phyloP scores from a whole-genome alignment of 2,797 vertebrate species.

The Eupleurogrammus muticus region DNA sequence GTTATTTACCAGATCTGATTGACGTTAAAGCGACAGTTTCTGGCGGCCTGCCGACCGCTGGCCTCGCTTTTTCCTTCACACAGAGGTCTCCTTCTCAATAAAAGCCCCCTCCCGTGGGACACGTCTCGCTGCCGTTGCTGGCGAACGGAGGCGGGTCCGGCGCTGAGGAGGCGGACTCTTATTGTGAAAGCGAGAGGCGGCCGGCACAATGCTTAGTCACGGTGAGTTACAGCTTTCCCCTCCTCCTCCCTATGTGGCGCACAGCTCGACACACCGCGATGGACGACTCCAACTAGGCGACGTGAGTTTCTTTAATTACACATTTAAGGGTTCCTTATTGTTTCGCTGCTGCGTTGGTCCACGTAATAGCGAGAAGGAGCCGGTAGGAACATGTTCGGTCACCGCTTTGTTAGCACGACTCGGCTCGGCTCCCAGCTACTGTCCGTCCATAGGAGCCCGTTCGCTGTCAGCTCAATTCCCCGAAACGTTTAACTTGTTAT shows the following conservation, averaged over 20 bases:
- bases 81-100: slow-evolving; percentile 65
- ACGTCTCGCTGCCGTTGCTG: not conserved
- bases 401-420: slow-evolving; percentile 55
- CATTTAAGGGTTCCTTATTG: not conserved
- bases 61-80: slow-evolving; percentile 45
- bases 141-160: slow-evolving; percentile 17
- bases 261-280: slow-evolving; percentile 68
- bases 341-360: not conserved
- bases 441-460: slow-evolving; percentile 66
- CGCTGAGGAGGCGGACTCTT: slow-evolving; percentile 71
- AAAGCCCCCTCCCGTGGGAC: slow-evolving; percentile 49
- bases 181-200: slow-evolving; percentile 83
- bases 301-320: slow-evolving; percentile 65
- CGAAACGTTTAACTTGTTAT: slow-evolving; percentile 51
- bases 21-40: slow-evolving; percentile 37
- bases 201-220: slow-evolving; percentile 91
- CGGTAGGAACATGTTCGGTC: not conserved
- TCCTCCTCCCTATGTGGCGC: slow-evolving; percentile 68
- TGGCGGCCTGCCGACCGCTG: slow-evolving; percentile 39
- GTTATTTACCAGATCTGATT: slow-evolving; percentile 31
- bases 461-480: slow-evolving; percentile 61
- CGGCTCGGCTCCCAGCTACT: slow-evolving; percentile 33
- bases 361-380: not conserved
- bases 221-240: slow-evolving; percentile 86
- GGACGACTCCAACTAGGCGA: slow-evolving; percentile 64